Evolutionary conservation across 2,113 vertebrate genomes (phyloP), one percentile per base, ranked within the genome.

Genomic region (Vulpes lagopus): DNA sequence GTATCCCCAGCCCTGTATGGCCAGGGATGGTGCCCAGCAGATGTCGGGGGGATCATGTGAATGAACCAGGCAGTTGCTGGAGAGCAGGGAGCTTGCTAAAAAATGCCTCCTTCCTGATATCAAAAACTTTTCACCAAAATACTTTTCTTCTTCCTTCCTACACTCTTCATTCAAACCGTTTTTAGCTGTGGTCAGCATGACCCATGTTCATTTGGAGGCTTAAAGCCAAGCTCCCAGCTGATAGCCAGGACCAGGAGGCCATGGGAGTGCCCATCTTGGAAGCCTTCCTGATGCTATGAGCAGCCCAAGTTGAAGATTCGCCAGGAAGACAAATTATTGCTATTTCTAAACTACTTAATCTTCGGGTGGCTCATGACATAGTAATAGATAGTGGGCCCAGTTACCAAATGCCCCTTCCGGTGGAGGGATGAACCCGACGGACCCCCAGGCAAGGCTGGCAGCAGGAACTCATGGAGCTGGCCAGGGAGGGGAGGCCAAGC

Each of bases 261-360:
- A 11, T n/a, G 73, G 1, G 0, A 53, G 10, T 32, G 1, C 1
- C 43, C 30, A 0, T 23, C 30, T 57, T 2, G 3, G 35, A 67
- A 51, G 32, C 9, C 64, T 22, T 49, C 25, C 27, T 80, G 30
- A n/a, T 59, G 35, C 51, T 62, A 27, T 4, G 4, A 94, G 79
- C n/a, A 43, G 55, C 55, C 20, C 49, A 35, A 51, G 51, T 14
- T 32, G 35, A 65, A 93, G 35, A 59, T 82, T 65, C 60, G 74
- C 32, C 23, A 82, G 22, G 51, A 57, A 92, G 38, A 64, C 30
- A 76, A 57, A 35, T 71, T 38, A 25, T 32, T 67, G 30, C 83
- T 19, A 83, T 76, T 83, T 81, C 83, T 76, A 67, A 83, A 69
- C 62, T 15, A 71, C 62, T 53, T 32, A 60, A 25, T 83, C 65